A percentile compares a stretch with the other conserved stretches of the same genome.
Evolutionary conservation across 2,113 vertebrate species (phyloP).

Genomic region (Lampris megalopsis): DNA sequence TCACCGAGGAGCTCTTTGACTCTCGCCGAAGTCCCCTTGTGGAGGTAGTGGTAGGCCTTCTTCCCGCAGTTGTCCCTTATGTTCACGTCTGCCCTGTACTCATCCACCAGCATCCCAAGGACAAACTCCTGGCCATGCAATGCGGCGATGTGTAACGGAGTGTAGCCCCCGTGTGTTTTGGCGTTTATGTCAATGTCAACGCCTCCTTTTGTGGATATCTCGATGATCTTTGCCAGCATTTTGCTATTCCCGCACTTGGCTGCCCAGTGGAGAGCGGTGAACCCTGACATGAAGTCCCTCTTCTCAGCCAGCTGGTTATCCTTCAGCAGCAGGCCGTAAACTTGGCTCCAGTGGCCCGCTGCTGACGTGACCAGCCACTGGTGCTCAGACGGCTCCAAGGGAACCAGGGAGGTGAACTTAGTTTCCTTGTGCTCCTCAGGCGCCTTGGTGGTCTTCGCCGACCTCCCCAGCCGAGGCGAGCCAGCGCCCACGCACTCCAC

Average conservation of each 20-base stretch:
- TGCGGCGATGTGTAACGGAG: conserved; percentile 91
- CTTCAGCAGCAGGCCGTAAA: conserved; percentile 88
- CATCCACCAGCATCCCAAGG: conserved; percentile 83
- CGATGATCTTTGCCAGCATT: conserved; percentile 86
- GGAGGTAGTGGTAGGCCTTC: conserved; percentile 90
- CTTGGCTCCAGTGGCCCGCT: conserved; percentile 87
- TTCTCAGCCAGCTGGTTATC: conserved; percentile 87
- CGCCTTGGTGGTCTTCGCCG: conserved; percentile 65
- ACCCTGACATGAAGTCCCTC: conserved; percentile 92
- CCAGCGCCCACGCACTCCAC: conserved; percentile 32
- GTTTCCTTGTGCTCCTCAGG: conserved; percentile 73
- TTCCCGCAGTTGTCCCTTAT: conserved; percentile 92
- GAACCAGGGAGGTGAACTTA: conserved; percentile 60
- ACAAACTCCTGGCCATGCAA: conserved; percentile 86
- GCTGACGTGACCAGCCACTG: conserved; percentile 89
- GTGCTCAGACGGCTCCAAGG: conserved; percentile 87
- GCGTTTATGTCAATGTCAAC: conserved; percentile 82
- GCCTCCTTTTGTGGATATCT: conserved; percentile 75
- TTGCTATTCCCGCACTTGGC: conserved; percentile 89
- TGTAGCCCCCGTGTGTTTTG: conserved; percentile 89
- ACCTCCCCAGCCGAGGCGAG: conserved; percentile 73
- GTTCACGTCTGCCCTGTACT: conserved; percentile 80
- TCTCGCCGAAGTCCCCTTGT: conserved; percentile 59
- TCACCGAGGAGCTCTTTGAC: conserved; percentile 85
- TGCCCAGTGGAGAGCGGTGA: conserved; percentile 95